Evolutionary conservation across 2,888 invertebrate genomes (phyloP).

Genomic region (Caenorhabditis macrosperma): DNA sequence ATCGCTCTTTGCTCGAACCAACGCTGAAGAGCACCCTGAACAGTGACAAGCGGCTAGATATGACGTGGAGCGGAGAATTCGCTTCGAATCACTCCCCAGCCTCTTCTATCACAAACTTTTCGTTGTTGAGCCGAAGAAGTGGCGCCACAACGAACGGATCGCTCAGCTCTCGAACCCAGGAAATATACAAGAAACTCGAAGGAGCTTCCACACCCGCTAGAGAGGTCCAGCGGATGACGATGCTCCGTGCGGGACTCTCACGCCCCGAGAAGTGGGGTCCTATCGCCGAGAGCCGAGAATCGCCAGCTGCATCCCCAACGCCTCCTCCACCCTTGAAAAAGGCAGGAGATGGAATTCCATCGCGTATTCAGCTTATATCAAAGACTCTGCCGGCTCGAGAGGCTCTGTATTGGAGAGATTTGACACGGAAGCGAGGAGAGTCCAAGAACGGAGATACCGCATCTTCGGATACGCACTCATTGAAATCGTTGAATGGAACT

Average conservation of each 20-base stretch:
- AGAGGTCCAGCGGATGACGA: constrained; percentile 54
- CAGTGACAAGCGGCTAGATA: constrained; percentile 15
- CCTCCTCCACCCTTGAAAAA: constrained; percentile 52
- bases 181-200: constrained; percentile 45
- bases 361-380: constrained; percentile 55
- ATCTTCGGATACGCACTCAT: constrained; percentile 35
- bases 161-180: constrained; percentile 52
- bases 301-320: neutral
- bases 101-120: constrained; percentile 51
- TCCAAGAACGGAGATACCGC: constrained; percentile 22
- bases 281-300: neutral
- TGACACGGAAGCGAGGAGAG: constrained; percentile 47
- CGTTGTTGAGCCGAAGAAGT: constrained; percentile 43
- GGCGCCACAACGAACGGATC: constrained; percentile 42
- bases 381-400: constrained; percentile 34
- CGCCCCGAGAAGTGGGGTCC: constrained; percentile 47
- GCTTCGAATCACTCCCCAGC: constrained; percentile 52
- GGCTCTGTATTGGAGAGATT: constrained; percentile 54
- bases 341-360: constrained; percentile 51
- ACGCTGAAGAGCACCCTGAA: constrained; percentile 5
- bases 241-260: constrained; percentile 36
- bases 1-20: constrained; percentile 51
- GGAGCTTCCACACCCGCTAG: constrained; percentile 45
- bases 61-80: constrained; percentile 53
- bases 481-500: constrained; percentile 30